Evolutionary conservation across 2,797 vertebrate species (phyloP), one percentile per base, ranked within the genome.

Genomic region (Alca torda): DNA sequence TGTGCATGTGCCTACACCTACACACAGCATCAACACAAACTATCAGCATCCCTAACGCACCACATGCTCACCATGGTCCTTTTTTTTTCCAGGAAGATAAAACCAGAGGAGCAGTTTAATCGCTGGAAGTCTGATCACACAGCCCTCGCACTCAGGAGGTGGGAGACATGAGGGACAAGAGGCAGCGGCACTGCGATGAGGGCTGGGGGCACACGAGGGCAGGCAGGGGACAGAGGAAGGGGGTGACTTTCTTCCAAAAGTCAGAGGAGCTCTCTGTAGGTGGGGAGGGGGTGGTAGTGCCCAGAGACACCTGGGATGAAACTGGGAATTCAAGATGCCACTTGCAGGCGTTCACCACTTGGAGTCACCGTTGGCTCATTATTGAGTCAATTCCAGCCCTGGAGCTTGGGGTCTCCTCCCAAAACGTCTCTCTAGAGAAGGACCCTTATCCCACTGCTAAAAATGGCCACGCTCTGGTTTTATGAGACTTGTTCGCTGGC

Each of bases 311-410:
- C 50, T 25, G 54, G 20, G 35, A 35, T 43, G 64, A 80, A 87
- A 30, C 1, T 14, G 13, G 37, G 56, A 89, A 74, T 25, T 77
- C 54, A 64, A 48, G 37, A 61, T 64, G 56, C 26, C 50, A 67
- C 21, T 91, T 92, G 54, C 91, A 80, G 7, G 4, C 13, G 0
- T 68, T 94, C 83, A 90, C 97, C 97, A 86, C 95, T 81, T 90
- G 96, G 89, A 78, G 97, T 94, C 97, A 77, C 82, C 60, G 1
- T 1, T 73, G 89, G 76, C 30, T 91, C 82, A 84, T 50, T 75
- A 64, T 1, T 60, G 45, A 84, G 37, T 18, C 16, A 54, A 37
- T 68, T 89, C 45, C 67, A 87, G n/a, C 16, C 33, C 48, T 46
- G 48, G 30, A 35, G 16, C 16, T 64, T 26, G 45, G 41, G 20